Evolutionary conservation across 1,140 invertebrate genomes (phyloP).

Genomic region (Euura lappo): DNA sequence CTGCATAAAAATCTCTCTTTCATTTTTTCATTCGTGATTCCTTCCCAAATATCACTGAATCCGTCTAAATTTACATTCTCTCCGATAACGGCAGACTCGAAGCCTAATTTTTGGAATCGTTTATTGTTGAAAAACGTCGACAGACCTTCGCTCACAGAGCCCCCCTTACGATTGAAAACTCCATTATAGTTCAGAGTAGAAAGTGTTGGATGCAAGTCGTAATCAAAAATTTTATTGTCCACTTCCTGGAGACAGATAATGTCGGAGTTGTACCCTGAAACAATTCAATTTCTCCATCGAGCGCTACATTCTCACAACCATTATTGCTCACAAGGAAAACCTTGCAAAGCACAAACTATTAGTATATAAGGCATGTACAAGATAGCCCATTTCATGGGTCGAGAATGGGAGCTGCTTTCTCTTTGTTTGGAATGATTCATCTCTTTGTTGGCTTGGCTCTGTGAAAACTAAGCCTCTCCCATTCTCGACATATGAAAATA

Average conservation of each 20-base stretch:
- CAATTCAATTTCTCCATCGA: slow-evolving; percentile 26
- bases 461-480: too few relatives aligned
- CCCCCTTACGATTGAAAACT: slow-evolving; percentile 74
- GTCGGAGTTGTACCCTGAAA: slow-evolving; percentile 85
- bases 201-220: slow-evolving; percentile 73
- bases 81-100: slow-evolving; percentile 58
- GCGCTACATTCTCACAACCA: too few relatives aligned
- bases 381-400: too few relatives aligned
- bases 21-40: slow-evolving; percentile 68
- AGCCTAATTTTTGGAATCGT: slow-evolving; percentile 63
- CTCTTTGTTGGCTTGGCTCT: too few relatives aligned
- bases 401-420: too few relatives aligned
- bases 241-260: slow-evolving; percentile 94
- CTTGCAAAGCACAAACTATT: too few relatives aligned
- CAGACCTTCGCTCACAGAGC: slow-evolving; percentile 78
- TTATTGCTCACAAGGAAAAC: too few relatives aligned
- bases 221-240: slow-evolving; percentile 78
- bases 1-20: slow-evolving; percentile 67
- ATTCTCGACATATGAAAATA: too few relatives aligned
- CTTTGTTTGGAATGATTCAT: too few relatives aligned
- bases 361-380: too few relatives aligned
- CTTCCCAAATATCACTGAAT: slow-evolving; percentile 66
- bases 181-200: slow-evolving; percentile 63
- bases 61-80: slow-evolving; percentile 63
- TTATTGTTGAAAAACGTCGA: slow-evolving; percentile 76